phyloP scores from a whole-genome alignment of 2,797 vertebrate species.

The Myripristis murdjan region DNA sequence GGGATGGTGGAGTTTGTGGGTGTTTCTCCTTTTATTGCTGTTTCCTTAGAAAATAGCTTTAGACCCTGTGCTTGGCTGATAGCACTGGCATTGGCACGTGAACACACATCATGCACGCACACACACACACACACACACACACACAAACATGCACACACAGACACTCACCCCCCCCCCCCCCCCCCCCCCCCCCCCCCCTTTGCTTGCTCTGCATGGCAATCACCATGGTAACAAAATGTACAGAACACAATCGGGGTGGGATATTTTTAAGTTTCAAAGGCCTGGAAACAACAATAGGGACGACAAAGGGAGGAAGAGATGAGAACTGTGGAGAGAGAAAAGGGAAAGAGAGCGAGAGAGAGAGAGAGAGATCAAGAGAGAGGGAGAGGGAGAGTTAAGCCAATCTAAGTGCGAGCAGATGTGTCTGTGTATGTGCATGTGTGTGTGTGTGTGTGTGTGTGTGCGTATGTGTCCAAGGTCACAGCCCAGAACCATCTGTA shows the following conservation, averaged over 20 bases:
- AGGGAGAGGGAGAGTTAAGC: constrained; percentile 43
- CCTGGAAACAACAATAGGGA: constrained; percentile 76
- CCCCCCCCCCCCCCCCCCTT: constrained; percentile 39
- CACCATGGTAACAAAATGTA: constrained; percentile 86
- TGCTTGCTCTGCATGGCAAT: constrained; percentile 76
- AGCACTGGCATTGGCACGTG: constrained; percentile 69
- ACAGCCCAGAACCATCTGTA: constrained; percentile 84
- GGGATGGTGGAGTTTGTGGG: constrained; percentile 35
- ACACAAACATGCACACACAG: constrained; percentile 20
- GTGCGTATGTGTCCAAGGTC: constrained; percentile 76
- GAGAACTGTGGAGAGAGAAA: constrained; percentile 37
- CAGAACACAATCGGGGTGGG: constrained; percentile 76
- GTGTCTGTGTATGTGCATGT: constrained; percentile 1
- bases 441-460: constrained; percentile 31
- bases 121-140: constrained; percentile 29
- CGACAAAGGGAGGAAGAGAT: constrained; percentile 73
- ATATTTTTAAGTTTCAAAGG: constrained; percentile 88
- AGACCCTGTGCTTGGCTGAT: constrained; percentile 76
- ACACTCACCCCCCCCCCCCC: no score
- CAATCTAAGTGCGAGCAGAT: constrained; percentile 86
- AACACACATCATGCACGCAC: constrained; percentile 63
- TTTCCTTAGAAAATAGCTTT: constrained; percentile 75
- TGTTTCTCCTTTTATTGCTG: constrained; percentile 67
- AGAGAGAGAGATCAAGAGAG: background rate
- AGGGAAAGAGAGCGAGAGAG: constrained; percentile 45